A percentile compares a stretch with the other conserved stretches of the same genome.
phyloP scores from a whole-genome alignment of 2,888 invertebrate species.

The Loripinus fragilis region DNA sequence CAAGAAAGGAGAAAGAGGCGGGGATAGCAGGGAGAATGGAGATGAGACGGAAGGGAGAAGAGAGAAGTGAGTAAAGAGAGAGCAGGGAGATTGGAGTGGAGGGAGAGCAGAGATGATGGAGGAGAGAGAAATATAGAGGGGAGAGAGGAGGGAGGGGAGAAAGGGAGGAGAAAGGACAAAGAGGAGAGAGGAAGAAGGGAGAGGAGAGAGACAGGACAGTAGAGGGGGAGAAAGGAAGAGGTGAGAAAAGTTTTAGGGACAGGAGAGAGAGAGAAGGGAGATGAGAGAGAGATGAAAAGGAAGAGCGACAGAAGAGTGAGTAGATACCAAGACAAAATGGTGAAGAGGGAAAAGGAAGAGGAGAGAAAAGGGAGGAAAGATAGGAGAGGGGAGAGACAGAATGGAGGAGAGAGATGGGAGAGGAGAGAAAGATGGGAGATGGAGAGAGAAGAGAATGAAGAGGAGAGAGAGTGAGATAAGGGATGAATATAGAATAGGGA shows the following conservation, averaged over 20 bases:
- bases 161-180: neutral
- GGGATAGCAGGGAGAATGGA: neutral
- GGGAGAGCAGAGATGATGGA: neutral
- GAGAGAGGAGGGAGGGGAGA: neutral
- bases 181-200: neutral
- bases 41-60: neutral
- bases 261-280: neutral
- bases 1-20: neutral
- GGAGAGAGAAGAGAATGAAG: too few relatives aligned
- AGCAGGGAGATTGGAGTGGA: neutral
- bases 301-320: neutral
- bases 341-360: neutral
- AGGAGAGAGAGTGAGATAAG: too few relatives aligned
- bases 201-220: neutral
- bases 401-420: too few relatives aligned
- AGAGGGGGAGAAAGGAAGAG: neutral
- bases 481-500: too few relatives aligned
- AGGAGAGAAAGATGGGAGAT: too few relatives aligned
- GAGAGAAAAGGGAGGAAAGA: neutral
- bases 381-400: too few relatives aligned
- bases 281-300: neutral
- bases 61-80: neutral
- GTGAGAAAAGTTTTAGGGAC: neutral
- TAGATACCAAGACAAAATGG: too few relatives aligned
- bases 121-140: neutral